Evolutionary conservation across 2,888 invertebrate species (phyloP), one percentile per base, ranked within the genome.

Genomic region (Leucophora obtusa): DNA sequence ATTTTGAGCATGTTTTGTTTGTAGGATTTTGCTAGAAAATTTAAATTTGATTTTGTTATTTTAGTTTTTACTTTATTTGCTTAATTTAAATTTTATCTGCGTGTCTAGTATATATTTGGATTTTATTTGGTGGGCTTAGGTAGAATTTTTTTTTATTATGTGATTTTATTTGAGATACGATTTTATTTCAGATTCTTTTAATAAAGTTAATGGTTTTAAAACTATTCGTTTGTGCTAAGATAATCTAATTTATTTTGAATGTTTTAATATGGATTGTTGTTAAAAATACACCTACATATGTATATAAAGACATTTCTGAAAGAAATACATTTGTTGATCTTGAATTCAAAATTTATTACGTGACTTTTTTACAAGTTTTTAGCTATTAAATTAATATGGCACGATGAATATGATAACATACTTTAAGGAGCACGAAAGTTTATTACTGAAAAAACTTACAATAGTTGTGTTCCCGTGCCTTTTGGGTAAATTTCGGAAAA

Each of bases 1-100:
- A 79, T 65, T 78, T 66, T 33, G 28, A 72, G 47, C 35, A 50
- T 17, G 53, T 78, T 66, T 58, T 69, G 65, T 70, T 69, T 66
- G 59, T 58, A 28, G 53, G 73, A 66, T 77, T 73, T 76, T 28
- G 70, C 65, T 24, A 59, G 77, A 70, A 77, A 76, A 70, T 77
- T 77, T 38, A 81, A 77, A 74, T 77, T 76, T 77, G 15, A 62
- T 70, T 81, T 77, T 51, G 10, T 15, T 10, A 28, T 74, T 10
- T 21, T 53, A 58, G 56, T n/a, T 51, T 58, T 11, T 50, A 53
- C 17, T 56, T 21, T 80, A 56, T 76, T 69, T 63, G 51, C 15
- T 71, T 21, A 47, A 58, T 58, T 72, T 17, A 62, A 59, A 43
- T 56, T 21, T 6, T 18, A 62, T 54, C 66, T 66, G 79, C 70